Evolutionary conservation across 2,888 invertebrate genomes (phyloP), one percentile per base, ranked within the genome.

Genomic region (Callyntrura guangdongensis): DNA sequence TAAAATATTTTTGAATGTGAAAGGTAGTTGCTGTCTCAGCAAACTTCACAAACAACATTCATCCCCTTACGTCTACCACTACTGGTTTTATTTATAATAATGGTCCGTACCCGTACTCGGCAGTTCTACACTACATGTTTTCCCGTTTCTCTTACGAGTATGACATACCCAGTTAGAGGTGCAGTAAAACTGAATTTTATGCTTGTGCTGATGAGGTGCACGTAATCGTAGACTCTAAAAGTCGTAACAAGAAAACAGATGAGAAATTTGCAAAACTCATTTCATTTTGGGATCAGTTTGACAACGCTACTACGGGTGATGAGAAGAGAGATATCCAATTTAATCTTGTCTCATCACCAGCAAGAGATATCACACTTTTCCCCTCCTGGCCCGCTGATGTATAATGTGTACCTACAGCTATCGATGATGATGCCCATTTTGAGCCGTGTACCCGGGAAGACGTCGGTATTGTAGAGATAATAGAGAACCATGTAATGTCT

Each of bases 261-360:
- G 72, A 77, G 72, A 36, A 61, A 64, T 77, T 86, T 61, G 64
- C 56, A 56, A 67, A 84, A 79, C 89, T 77, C 61, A 77, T 89
- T 89, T 89, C 49, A 84, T 84, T 89, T 53, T 11, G 25, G 79
- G 86, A 79, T 86, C 61, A 85, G 36, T 45, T 36, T 6, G 14
- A 77, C 79, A 25, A 59, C 79, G 14, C 56, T 36, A 79, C 59
- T 17, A 67, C 45, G 56, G 59, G 89, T 83, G 85, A 90, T 90
- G 90, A 90, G 79, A 88, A 67, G 84, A 88, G 61, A 45, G 88
- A 87, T 82, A 91, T 90, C 89, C 92, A 92, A 92, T 92, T 92
- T 92, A 90, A 92, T 92, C 92, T 89, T 91, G 91, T 92, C 92
- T 92, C 92, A 87, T 92, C 91, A 91, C 86, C 91, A 79, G 81